phyloP scores from a whole-genome alignment of 2,113 vertebrate species.

The Rissa tridactyla region DNA sequence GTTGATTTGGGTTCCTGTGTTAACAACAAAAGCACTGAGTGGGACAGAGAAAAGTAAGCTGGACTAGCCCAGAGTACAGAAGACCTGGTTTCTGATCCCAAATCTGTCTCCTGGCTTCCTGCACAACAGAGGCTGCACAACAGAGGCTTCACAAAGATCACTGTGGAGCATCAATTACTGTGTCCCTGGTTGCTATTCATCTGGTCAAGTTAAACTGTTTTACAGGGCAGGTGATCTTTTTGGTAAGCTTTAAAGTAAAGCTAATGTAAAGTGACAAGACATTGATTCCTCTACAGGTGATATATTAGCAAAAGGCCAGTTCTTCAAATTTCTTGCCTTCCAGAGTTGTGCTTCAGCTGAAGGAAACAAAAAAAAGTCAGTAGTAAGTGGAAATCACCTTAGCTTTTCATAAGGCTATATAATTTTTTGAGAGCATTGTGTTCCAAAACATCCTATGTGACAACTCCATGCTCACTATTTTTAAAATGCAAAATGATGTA shows the following conservation, averaged over 20 bases:
- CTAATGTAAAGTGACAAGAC: not conserved
- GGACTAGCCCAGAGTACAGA: not conserved
- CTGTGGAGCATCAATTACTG: not conserved
- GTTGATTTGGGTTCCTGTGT: not conserved
- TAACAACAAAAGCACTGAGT: not conserved
- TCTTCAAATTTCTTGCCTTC: not conserved
- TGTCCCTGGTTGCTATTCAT: not conserved
- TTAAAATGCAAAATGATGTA: slow-evolving; percentile 22
- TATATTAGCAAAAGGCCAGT: not conserved
- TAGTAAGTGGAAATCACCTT: not conserved
- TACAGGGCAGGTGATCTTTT: not conserved
- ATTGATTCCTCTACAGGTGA: not conserved
- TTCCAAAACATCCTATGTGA: slow-evolving; percentile 26
- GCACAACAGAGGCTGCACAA: not conserved
- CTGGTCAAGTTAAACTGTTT: not conserved
- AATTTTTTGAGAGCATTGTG: not conserved
- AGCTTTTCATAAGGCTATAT: not conserved
- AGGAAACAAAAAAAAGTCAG: not conserved
- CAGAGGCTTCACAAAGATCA: not conserved
- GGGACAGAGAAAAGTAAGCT: not conserved
- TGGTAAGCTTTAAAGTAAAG: not conserved
- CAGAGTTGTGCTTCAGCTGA: not conserved
- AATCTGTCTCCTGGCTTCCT: not conserved
- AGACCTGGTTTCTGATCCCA: not conserved
- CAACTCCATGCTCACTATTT: not conserved